phyloP scores from a whole-genome alignment of 2,113 vertebrate species.

The Alligator sinensis region DNA sequence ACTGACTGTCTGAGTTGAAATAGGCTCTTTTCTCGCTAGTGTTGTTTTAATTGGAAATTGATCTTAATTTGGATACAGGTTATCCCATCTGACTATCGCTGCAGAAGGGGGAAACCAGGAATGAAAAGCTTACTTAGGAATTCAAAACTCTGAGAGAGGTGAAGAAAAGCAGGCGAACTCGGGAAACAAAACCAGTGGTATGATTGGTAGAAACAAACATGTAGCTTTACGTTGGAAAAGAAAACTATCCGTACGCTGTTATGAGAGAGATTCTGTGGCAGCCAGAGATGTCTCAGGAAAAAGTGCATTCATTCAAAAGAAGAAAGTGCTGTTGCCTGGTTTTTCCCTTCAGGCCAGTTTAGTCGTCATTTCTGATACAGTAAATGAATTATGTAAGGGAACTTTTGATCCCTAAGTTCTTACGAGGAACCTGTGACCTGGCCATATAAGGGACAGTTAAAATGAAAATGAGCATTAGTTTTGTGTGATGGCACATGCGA shows the following conservation, averaged over 20 bases:
- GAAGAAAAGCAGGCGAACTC: no score
- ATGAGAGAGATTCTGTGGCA: not conserved
- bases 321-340: not conserved
- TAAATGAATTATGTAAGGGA: not conserved
- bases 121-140: not conserved
- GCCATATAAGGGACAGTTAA: not conserved
- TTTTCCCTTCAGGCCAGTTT: not conserved
- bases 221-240: not conserved
- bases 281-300: not conserved
- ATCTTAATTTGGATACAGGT: not conserved
- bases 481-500: not conserved
- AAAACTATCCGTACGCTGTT: not conserved
- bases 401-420: not conserved
- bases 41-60: not conserved
- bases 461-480: not conserved
- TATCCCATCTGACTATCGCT: not conserved
- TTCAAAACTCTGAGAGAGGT: not conserved
- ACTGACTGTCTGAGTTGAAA: not conserved
- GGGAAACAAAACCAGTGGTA: not conserved
- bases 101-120: not conserved
- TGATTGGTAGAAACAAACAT: not conserved
- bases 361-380: conserved; percentile 23
- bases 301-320: not conserved
- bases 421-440: not conserved
- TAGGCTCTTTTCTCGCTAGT: not conserved